phyloP scores from a whole-genome alignment of 2,797 vertebrate species.

The Sparidentex hasta region DNA sequence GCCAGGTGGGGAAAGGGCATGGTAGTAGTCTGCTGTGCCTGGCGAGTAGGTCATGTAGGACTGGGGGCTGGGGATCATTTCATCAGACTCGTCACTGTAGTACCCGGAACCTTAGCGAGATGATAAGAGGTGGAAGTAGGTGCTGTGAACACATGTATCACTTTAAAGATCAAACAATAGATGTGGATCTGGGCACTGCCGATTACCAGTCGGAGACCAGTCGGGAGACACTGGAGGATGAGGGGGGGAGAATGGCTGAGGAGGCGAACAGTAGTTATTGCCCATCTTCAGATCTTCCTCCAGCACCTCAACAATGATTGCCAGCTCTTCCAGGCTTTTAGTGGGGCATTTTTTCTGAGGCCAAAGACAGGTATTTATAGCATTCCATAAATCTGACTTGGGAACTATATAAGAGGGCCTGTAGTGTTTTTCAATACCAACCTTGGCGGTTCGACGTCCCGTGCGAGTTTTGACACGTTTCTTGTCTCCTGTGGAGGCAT shows the following conservation, averaged over 20 bases:
- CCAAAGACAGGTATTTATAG: slow-evolving; percentile 25
- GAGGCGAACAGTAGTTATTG: slow-evolving; percentile 3
- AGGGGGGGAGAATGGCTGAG: neutral
- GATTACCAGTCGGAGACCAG: slow-evolving; percentile 33
- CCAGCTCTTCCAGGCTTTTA: slow-evolving; percentile 87
- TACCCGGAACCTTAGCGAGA: slow-evolving; percentile 44
- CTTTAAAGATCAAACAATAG: neutral
- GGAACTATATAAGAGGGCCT: neutral
- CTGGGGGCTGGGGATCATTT: slow-evolving; percentile 68
- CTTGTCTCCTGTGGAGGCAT: slow-evolving; percentile 75
- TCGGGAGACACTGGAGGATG: slow-evolving; percentile 27
- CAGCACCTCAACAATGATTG: slow-evolving; percentile 89
- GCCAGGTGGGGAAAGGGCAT: slow-evolving; percentile 29
- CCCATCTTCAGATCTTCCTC: slow-evolving; percentile 87
- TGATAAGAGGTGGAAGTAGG: neutral
- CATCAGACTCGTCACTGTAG: slow-evolving; percentile 67
- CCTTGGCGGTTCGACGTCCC: slow-evolving; percentile 75
- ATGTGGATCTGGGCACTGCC: neutral
- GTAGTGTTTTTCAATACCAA: slow-evolving; percentile 56
- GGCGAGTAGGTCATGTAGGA: slow-evolving; percentile 50
- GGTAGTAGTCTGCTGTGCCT: slow-evolving; percentile 18
- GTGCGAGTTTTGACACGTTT: slow-evolving; percentile 83
- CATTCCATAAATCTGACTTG: accelerated
- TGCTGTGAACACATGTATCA: neutral
- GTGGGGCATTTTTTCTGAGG: slow-evolving; percentile 77